Evolutionary conservation across 1,140 invertebrate genomes (phyloP).

Genomic region (Drusus annulatus): DNA sequence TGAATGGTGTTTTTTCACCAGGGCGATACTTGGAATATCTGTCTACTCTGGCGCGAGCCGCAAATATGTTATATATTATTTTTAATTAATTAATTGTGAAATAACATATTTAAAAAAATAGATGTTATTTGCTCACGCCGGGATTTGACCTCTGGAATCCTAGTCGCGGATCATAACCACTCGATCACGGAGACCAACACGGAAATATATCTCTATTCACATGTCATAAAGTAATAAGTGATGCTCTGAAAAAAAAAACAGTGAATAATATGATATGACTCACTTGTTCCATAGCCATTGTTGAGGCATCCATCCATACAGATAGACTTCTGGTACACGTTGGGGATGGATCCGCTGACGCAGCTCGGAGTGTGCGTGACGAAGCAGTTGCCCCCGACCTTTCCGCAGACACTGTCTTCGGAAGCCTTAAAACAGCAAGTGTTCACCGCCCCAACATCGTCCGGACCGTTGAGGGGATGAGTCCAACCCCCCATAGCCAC

Average conservation of each 20-base stretch:
- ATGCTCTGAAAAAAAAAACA: neutral
- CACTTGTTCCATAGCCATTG: conserved; percentile 42
- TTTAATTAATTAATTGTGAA: too few species aligned
- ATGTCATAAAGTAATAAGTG: neutral
- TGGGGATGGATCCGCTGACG: conserved; percentile 24
- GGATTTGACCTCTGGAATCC: too few species aligned
- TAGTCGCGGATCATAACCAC: too few species aligned
- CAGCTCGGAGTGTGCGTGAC: conserved; percentile 47
- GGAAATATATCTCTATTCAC: neutral
- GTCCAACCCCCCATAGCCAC: neutral
- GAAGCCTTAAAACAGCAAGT: conserved; percentile 22
- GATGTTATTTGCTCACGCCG: too few species aligned
- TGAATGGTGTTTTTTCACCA: too few species aligned
- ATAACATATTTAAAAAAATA: too few species aligned
- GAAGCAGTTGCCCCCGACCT: conserved; percentile 37
- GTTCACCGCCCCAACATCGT: neutral
- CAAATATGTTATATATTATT: too few species aligned
- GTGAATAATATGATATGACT: neutral
- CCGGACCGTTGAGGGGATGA: neutral
- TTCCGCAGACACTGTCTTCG: conserved; percentile 33
- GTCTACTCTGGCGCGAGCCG: too few species aligned
- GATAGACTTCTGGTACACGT: conserved; percentile 38
- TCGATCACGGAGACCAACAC: too few species aligned
- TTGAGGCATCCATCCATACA: conserved; percentile 31
- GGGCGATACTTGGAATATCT: too few species aligned